Evolutionary conservation across 2,888 invertebrate species (phyloP), one percentile per base, ranked within the genome.

Genomic region (Lochmaea capreae): DNA sequence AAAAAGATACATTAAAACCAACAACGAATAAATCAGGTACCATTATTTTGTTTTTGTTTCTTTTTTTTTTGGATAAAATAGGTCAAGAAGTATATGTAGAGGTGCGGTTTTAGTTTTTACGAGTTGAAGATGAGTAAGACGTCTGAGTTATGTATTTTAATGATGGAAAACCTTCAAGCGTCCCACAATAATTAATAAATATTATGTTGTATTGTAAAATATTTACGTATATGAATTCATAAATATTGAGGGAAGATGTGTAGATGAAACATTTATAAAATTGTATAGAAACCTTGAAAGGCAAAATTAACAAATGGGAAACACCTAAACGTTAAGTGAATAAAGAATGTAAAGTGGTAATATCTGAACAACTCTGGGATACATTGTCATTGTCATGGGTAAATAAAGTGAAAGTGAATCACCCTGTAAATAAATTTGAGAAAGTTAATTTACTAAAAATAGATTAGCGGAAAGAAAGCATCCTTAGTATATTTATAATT

Each of bases 51-150:
- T 9, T 12, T 12, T 42, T 9, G 42, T 42, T 39, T 18, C 16
- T 33, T n/a, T n/a, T n/a, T 12, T 42, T 43, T 63, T 18, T 10
- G 42, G 11, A 12, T n/a, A 63, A 63, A 43, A 63, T 22, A 16
- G 62, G 62, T 63, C 62, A 63, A 18, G 43, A 61, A 54, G 16
- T 18, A 61, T 10, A 46, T 4, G 39, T 39, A 61, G 61, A 63
- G 62, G 62, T 63, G 62, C 62, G 62, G 62, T 43, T 43, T 39
- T n/a, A 42, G 8, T 42, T 62, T 62, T 62, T 42, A 54, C 18
- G 42, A 62, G 2, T 42, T 39, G 16, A 43, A 63, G 62, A 63
- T 43, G 62, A 63, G 43, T 63, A 63, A 18, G 16, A 39, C 59
- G 12, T 18, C 9, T 6, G 18, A 11, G 14, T 58, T 39, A 62